Evolutionary conservation across 2,888 invertebrate species (phyloP).

Genomic region (Rhagonycha fulva): DNA sequence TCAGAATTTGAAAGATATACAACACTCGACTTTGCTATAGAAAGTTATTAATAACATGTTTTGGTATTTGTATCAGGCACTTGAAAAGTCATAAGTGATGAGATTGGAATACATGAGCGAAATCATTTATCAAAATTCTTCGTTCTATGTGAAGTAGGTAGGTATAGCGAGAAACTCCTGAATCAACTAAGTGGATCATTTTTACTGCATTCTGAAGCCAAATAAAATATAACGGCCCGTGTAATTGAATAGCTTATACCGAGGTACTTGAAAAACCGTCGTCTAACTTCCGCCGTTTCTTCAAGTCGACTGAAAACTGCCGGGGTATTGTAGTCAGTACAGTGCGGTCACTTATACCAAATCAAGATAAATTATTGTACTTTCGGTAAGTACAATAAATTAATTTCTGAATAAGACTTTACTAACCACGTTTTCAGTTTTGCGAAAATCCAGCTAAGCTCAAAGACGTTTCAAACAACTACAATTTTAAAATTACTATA

Average conservation of each 20-base stretch:
- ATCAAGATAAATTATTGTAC: conserved; percentile 30
- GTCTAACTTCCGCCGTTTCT: conserved; percentile 29
- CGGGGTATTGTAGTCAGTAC: conserved; percentile 26
- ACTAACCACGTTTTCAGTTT: not conserved
- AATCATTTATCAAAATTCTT: conserved; percentile 32
- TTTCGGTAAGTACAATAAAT: conserved; percentile 11
- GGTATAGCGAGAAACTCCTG: conserved; percentile 30
- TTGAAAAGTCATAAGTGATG: conserved; percentile 26
- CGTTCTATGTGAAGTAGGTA: conserved; percentile 24
- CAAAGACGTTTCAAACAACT: not conserved
- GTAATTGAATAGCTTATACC: conserved; percentile 38
- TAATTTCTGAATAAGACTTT: not conserved
- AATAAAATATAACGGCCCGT: conserved; percentile 34
- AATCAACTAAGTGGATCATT: conserved; percentile 48
- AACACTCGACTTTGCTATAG: conserved; percentile 4
- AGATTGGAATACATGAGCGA: conserved; percentile 32
- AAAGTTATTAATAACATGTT: conserved; percentile 21
- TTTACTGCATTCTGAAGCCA: conserved; percentile 39
- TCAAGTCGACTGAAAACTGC: conserved; percentile 23
- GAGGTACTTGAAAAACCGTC: conserved; percentile 32
- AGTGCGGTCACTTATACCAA: conserved; percentile 26
- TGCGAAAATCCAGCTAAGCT: not conserved
- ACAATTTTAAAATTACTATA: not conserved
- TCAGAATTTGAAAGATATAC: conserved; percentile 12
- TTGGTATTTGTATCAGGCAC: conserved; percentile 25